phyloP scores from a whole-genome alignment of 2,113 vertebrate genomes.

The Ceyx melanurus region DNA sequence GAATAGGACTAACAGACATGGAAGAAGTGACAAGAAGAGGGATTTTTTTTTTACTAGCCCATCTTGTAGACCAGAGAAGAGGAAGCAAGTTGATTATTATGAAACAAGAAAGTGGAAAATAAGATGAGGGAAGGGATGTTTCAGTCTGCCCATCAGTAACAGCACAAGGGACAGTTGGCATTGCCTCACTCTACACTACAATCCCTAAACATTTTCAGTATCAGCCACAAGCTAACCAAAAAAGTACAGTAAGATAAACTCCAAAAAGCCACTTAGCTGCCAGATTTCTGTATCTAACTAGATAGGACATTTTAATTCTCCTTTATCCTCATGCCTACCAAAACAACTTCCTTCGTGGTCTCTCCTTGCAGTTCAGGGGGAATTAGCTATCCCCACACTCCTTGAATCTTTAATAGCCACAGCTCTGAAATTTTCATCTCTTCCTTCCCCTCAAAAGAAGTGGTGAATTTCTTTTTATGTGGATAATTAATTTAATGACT shows the following conservation, averaged over 20 bases:
- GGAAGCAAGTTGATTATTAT: not conserved
- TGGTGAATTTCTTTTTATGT: constrained; percentile 1
- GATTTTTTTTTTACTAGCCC: not conserved
- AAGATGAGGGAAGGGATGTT: not conserved
- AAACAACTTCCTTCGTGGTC: not conserved
- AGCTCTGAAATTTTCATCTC: not conserved
- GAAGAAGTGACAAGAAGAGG: not conserved
- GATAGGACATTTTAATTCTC: not conserved
- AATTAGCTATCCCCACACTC: not conserved
- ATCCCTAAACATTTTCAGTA: not conserved
- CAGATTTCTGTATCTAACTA: not conserved
- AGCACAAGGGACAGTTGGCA: not conserved
- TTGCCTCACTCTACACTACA: not conserved
- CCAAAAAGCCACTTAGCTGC: not conserved
- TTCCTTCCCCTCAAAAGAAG: not conserved
- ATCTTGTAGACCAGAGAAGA: not conserved
- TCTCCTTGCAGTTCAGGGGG: not conserved
- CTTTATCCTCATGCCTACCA: not conserved
- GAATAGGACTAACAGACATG: not conserved
- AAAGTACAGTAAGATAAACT: not conserved
- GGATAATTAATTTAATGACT: constrained; percentile 12
- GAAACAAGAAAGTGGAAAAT: not conserved
- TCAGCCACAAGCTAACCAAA: not conserved
- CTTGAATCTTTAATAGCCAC: not conserved
- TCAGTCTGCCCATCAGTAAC: not conserved